Evolutionary conservation across 2,888 invertebrate genomes (phyloP).

Genomic region (Calephelis perditalis): DNA sequence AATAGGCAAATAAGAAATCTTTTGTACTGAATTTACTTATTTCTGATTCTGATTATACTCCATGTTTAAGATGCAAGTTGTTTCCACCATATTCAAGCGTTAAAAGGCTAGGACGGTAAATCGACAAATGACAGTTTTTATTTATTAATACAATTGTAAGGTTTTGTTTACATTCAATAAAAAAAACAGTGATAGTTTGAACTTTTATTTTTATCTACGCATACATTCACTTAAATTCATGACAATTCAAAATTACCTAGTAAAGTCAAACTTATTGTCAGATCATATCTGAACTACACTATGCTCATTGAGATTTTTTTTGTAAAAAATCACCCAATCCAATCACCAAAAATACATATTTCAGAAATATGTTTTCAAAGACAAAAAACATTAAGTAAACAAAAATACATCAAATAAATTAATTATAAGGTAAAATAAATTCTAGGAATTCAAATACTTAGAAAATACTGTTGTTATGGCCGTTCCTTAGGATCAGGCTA

Average conservation of each 20-base stretch:
- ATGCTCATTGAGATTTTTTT: not conserved
- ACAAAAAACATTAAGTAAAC: not conserved
- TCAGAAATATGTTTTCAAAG: conserved; percentile 12
- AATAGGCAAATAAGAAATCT: too few species aligned
- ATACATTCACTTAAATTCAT: not conserved
- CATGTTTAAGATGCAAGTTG: too few species aligned
- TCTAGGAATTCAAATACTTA: conserved; percentile 1
- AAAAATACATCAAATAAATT: conserved; percentile 15
- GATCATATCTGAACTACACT: conserved; percentile 44
- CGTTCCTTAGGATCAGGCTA: not conserved
- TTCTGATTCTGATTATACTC: too few species aligned
- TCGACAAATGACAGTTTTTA: too few species aligned
- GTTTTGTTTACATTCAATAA: not conserved
- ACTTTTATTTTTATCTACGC: conserved; percentile 5
- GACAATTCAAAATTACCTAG: conserved; percentile 6
- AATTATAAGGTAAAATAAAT: not conserved
- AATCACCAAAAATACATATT: conserved; percentile 25
- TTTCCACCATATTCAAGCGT: too few species aligned
- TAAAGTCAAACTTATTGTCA: conserved; percentile 41
- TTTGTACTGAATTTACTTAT: too few species aligned
- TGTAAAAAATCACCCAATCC: conserved; percentile 18
- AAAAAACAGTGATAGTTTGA: not conserved
- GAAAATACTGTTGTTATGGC: conserved; percentile 22
- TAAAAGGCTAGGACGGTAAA: too few species aligned
- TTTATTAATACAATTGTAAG: too few species aligned